A percentile compares a stretch with the other conserved stretches of the same genome.
These are phyloP conservation scores for Sebastes paucispinis DNA, from an alignment of 2,797 vertebrate species.

Conservation along the genomic window DNA sequence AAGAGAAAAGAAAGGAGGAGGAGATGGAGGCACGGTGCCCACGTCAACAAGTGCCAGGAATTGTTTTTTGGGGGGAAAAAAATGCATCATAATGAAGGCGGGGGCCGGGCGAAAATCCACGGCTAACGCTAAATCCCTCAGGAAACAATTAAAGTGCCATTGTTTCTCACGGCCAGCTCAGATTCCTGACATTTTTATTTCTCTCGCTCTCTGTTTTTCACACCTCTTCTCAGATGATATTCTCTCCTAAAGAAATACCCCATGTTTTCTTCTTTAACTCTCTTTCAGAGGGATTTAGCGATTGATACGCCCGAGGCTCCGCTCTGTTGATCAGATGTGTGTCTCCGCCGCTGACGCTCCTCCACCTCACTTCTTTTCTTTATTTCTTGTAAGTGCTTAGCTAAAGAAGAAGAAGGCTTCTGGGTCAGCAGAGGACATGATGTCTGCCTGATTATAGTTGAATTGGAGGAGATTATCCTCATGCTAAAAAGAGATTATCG, in stretches of 20 bases:
- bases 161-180: constrained; percentile 44
- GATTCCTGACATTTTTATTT: constrained; percentile 7
- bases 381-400: background rate
- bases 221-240: constrained; percentile 36
- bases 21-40: constrained; percentile 59
- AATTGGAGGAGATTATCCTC: constrained; percentile 64
- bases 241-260: background rate
- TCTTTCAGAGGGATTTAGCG: constrained; percentile 50
- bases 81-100: constrained; percentile 65
- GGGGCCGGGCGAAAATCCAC: constrained; percentile 40
- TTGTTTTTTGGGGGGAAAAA: constrained; percentile 25
- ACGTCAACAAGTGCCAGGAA: constrained; percentile 71
- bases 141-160: constrained; percentile 73
- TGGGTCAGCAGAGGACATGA: constrained; percentile 61
- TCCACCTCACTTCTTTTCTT: constrained; percentile 1
- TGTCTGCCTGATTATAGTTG: constrained; percentile 54
- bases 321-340: constrained; percentile 42
- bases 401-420: constrained; percentile 10
- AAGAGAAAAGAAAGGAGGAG: constrained; percentile 47
- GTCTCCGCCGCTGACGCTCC: constrained; percentile 4
- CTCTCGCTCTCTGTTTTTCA: background rate
- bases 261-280: background rate
- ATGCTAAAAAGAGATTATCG: constrained; percentile 56
- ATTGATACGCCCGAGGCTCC: constrained; percentile 45
- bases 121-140: constrained; percentile 66